Evolutionary conservation across 2,888 invertebrate species (phyloP), one percentile per base, ranked within the genome.

Genomic region (Stegophylla sp.): DNA sequence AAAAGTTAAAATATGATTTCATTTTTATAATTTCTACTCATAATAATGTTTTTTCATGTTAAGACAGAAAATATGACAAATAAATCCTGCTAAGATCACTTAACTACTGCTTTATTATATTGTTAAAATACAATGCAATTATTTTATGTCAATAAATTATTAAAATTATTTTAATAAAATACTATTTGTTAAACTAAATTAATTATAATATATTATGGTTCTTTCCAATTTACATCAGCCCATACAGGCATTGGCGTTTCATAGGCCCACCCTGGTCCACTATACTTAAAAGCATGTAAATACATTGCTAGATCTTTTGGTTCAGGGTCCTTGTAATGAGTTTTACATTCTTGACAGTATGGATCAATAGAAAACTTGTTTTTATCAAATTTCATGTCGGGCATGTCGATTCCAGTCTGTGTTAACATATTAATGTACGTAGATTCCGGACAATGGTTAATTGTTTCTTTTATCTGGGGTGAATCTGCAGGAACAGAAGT

Each of bases 271-370:
- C 93, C 96, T 81, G 95, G 94, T 41, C 97, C 97, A 87, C 3
- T 92, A 87, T 95, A 95, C 85, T 94, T 94, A 93, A 94, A 94
- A 48, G 97, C 97, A 87, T 98, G 98, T 53, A 98, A 90, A 87
- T 95, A 98, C 95, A 98, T 96, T 84, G 96, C 93, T 82, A 98
- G 90, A 87, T 97, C 95, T 84, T 93, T 91, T 0, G 95, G 94
- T 83, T 93, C 91, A 0, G 97, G 97, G 87, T 98, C 97, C 83
- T 94, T 89, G 88, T 95, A 97, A 82, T 93, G 90, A 82, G 94
- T 93, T 87, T 94, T 94, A 87, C 97, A 97, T 87, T 96, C 95
- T 86, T 94, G 93, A 88, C 97, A 98, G 86, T 95, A 92, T 61
- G 92, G 91, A 86, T 96, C 96, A 10, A 92, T 87, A 15, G 92